phyloP scores from a whole-genome alignment of 35 echinoderm and acorn worm genomes.

The Eucidaris tribuloides region DNA sequence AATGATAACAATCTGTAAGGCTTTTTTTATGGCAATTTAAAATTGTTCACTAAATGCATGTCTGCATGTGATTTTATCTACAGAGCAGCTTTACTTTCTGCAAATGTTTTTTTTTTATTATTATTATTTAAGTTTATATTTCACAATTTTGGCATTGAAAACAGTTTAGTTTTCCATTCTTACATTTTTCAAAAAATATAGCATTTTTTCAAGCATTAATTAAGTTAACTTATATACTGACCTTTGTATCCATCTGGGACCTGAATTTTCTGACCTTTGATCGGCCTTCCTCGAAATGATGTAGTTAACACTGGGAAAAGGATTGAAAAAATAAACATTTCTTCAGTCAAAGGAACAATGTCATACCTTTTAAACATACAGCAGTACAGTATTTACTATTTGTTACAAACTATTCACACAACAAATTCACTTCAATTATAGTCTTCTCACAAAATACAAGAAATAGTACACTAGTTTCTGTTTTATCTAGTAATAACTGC shows the following conservation, averaged over 20 bases:
- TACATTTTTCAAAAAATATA: no score
- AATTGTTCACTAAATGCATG: no score
- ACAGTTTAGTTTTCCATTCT: no score
- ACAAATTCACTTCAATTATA: background rate
- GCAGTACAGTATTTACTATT: background rate
- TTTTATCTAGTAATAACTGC: no score
- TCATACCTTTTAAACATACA: background rate
- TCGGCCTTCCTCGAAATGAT: slow-evolving; percentile 31
- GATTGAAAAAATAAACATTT: background rate
- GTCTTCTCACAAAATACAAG: background rate
- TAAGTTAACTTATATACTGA: background rate
- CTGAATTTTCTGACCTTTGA: slow-evolving; percentile 10
- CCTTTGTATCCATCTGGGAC: slow-evolving; percentile 40
- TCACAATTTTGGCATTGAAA: no score
- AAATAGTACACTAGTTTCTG: no score
- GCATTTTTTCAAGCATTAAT: background rate
- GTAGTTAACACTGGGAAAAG: background rate
- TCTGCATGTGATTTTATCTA: no score
- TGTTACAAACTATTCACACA: background rate
- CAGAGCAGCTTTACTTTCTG: no score
- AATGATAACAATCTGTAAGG: no score
- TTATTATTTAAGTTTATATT: no score
- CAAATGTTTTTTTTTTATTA: no score
- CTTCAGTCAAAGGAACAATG: background rate
- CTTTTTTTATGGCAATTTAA: no score